Evolutionary conservation across 64 coral and sea anemone genomes (phyloP).

Genomic region (Montipora sp.): DNA sequence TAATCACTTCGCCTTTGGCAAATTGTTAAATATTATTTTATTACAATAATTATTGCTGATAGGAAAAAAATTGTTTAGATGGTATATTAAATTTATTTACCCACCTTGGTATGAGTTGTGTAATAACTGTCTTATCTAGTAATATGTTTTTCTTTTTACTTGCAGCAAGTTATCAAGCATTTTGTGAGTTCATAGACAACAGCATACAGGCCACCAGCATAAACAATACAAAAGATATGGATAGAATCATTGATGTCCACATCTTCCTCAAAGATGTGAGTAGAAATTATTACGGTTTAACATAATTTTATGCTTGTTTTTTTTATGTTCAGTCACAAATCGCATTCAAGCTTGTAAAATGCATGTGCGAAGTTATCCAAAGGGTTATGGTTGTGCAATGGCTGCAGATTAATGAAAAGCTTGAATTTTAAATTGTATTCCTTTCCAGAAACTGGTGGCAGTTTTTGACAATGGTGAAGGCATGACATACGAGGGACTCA

Average conservation of each 20-base stretch:
- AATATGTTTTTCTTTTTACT: conserved; percentile 12
- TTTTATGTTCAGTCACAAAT: background rate
- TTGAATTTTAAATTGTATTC: too few species aligned
- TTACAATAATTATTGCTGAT: too few species aligned
- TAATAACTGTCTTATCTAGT: background rate
- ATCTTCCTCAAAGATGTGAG: conserved; percentile 82
- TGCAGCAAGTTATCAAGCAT: conserved; percentile 88
- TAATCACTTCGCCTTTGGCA: too few species aligned
- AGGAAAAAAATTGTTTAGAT: too few species aligned
- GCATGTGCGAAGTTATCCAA: too few species aligned
- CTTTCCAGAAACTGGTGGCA: conserved; percentile 61
- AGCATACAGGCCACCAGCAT: conserved; percentile 83
- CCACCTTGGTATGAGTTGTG: too few species aligned
- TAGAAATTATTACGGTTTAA: background rate
- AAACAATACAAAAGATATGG: conserved; percentile 55
- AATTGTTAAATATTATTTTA: too few species aligned
- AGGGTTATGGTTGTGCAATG: too few species aligned
- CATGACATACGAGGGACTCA: conserved; percentile 88
- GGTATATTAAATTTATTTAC: too few species aligned
- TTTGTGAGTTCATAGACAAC: conserved; percentile 93
- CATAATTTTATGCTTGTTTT: background rate
- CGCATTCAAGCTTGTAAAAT: too few species aligned
- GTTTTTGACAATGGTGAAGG: conserved; percentile 92
- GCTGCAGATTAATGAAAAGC: too few species aligned
- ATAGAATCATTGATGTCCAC: conserved; percentile 64